A percentile compares a stretch with the other conserved stretches of the same genome.
These are phyloP conservation scores for Protobothrops flavoviridis DNA, from an alignment of 2,113 vertebrate species.

Conservation along the genomic window DNA sequence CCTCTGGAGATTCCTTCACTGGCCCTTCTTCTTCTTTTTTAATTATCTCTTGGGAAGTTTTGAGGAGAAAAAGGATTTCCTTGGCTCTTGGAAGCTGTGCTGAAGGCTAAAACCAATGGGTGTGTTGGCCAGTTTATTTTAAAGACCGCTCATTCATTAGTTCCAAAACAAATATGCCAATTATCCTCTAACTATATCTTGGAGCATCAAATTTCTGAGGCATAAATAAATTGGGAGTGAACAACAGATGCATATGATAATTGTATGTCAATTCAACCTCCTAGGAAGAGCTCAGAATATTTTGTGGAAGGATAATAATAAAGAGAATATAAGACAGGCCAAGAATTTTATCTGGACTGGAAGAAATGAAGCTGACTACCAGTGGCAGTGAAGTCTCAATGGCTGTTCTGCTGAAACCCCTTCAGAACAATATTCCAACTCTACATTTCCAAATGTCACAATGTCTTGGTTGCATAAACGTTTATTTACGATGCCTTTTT, in stretches of 20 bases:
- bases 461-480: neutral
- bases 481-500: neutral
- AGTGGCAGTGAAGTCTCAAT: neutral
- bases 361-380: neutral
- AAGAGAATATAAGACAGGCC: neutral
- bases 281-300: neutral
- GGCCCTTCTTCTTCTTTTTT: fast-evolving
- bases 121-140: fast-evolving
- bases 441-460: neutral
- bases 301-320: constrained; percentile 7
- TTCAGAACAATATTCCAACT: neutral
- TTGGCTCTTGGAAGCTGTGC: neutral
- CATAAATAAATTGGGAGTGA: neutral
- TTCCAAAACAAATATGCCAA: fast-evolving
- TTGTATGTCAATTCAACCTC: fast-evolving
- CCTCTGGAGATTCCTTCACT: fast-evolving
- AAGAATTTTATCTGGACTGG: neutral
- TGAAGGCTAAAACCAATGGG: fast-evolving
- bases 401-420: neutral
- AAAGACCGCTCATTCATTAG: neutral
- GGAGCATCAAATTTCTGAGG: neutral
- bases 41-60: fast-evolving
- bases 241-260: neutral
- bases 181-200: fast-evolving
- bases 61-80: neutral